Evolutionary conservation across 2,113 vertebrate species (phyloP).

Genomic region (Vidua macroura): DNA sequence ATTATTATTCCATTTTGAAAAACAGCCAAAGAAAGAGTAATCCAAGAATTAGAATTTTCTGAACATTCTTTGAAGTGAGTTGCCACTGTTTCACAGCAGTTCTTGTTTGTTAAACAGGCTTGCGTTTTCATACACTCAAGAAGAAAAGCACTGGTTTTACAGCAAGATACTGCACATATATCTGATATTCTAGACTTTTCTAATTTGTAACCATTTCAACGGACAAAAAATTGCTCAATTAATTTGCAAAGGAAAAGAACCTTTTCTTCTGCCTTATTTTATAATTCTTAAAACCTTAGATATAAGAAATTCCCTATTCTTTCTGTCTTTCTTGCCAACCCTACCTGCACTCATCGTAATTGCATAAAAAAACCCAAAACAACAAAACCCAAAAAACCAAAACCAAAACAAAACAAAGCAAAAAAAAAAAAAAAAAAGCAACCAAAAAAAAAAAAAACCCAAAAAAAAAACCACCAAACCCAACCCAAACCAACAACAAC

Average conservation of each 20-base stretch:
- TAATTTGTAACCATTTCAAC: background rate
- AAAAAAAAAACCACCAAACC: background rate
- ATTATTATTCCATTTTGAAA: slow-evolving; percentile 45
- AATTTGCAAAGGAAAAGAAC: slow-evolving; percentile 1
- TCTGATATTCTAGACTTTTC: background rate
- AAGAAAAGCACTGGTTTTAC: background rate
- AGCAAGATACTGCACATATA: background rate
- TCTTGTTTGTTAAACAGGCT: slow-evolving; percentile 7
- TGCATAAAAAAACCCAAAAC: background rate
- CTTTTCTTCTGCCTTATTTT: background rate
- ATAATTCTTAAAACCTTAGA: slow-evolving; percentile 33
- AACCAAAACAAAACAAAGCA: background rate
- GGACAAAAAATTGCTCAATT: slow-evolving; percentile 10
- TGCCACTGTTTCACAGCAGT: slow-evolving; percentile 12
- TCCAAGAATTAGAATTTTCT: slow-evolving; percentile 35
- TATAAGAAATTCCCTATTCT: slow-evolving; percentile 13
- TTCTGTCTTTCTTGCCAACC: slow-evolving; percentile 7
- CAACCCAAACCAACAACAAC: background rate
- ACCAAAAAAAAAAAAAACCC: too few relatives aligned
- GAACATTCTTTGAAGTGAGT: slow-evolving; percentile 44
- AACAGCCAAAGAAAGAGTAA: slow-evolving; percentile 19
- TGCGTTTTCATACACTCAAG: background rate
- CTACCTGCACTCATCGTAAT: background rate
- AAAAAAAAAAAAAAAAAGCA: background rate
- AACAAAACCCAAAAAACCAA: background rate